phyloP scores from a whole-genome alignment of 2,113 vertebrate genomes.

The Rhea pennata region DNA sequence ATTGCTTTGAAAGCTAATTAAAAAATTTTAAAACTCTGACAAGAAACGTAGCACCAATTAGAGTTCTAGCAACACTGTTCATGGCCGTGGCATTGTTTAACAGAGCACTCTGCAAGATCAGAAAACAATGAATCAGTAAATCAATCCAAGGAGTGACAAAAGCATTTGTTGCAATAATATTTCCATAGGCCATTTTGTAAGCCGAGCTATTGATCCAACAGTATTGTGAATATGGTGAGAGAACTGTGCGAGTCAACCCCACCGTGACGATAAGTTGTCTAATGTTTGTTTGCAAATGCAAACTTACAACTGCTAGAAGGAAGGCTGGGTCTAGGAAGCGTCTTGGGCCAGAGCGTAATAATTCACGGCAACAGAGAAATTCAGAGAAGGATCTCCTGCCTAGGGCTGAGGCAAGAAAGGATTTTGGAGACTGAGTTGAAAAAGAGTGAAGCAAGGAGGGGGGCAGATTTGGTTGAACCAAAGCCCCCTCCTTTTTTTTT shows the following conservation, averaged over 20 bases:
- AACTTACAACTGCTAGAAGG: neutral
- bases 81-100: neutral
- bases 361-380: neutral
- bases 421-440: neutral
- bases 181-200: neutral
- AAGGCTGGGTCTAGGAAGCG: neutral
- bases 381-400: neutral
- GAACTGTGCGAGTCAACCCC: neutral
- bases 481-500: neutral
- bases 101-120: neutral
- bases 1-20: neutral
- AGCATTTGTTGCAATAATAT: neutral
- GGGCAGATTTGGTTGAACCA: neutral
- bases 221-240: neutral
- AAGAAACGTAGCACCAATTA: neutral
- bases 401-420: neutral
- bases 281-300: neutral
- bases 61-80: neutral
- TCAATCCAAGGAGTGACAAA: neutral
- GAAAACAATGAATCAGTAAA: constrained; percentile 23
- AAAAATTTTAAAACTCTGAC: neutral
- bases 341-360: neutral
- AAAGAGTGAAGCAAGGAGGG: neutral
- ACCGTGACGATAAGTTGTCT: neutral
- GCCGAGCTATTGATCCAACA: neutral